A percentile compares a stretch with the other conserved stretches of the same genome.
phyloP scores from a whole-genome alignment of 2,888 invertebrate genomes.

The Xestia sexstrigata region DNA sequence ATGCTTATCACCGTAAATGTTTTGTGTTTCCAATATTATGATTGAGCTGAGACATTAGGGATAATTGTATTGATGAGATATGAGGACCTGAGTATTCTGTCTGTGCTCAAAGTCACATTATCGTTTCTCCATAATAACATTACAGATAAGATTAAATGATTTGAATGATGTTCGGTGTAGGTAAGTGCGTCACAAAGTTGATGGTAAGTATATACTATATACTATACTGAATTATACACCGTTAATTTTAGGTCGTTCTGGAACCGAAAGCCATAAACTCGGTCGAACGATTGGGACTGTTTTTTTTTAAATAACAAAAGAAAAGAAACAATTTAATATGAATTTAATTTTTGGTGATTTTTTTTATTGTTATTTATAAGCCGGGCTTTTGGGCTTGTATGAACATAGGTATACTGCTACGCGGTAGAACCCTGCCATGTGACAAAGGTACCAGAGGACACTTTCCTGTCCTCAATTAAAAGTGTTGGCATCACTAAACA shows the following conservation, averaged over 20 bases:
- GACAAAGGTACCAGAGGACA: slow-evolving; percentile 27
- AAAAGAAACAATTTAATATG: too few species aligned
- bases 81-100: slow-evolving; percentile 36
- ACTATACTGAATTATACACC: background rate
- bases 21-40: slow-evolving; percentile 36
- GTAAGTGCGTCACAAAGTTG: slow-evolving; percentile 25
- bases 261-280: too few species aligned
- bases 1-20: slow-evolving; percentile 30
- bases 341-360: too few species aligned
- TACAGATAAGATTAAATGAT: slow-evolving; percentile 52
- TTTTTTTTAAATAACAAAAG: too few species aligned
- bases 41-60: slow-evolving; percentile 37
- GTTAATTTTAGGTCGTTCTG: too few species aligned
- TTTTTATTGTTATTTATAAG: too few species aligned
- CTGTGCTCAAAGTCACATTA: slow-evolving; percentile 48
- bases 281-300: too few species aligned
- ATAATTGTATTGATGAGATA: slow-evolving; percentile 46
- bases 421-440: slow-evolving; percentile 38
- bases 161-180: slow-evolving; percentile 23
- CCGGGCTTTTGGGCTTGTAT: background rate
- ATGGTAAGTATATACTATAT: too few species aligned
- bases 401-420: background rate
- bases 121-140: slow-evolving; percentile 42
- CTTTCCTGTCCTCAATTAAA: slow-evolving; percentile 56
- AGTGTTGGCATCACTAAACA: slow-evolving; percentile 59